Conservation (phyloP, 2,888 invertebrate species). For the Drosophila cyrtoloma region DNA sequence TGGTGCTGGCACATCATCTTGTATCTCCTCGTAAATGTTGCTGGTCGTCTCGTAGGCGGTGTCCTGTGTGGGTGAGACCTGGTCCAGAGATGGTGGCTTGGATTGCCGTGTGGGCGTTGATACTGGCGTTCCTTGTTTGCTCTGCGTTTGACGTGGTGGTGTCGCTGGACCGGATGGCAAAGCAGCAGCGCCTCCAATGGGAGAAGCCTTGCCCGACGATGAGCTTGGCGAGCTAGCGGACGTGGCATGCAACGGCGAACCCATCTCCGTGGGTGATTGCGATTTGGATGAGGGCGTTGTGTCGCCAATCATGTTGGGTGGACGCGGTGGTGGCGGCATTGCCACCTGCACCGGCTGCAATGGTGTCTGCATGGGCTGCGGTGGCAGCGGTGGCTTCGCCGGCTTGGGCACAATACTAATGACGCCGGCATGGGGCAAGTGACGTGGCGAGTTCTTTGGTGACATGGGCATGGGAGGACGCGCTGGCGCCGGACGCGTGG, state of each 20-base stretch:
- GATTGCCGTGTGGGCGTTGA: slow-evolving; percentile 80
- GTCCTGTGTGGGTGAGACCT: slow-evolving; percentile 44
- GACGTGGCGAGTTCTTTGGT: slow-evolving; percentile 86
- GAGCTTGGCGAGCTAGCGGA: slow-evolving; percentile 68
- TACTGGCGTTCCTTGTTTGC: slow-evolving; percentile 77
- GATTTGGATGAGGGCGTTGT: slow-evolving; percentile 77
- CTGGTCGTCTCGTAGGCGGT: slow-evolving; percentile 68
- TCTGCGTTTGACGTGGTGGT: slow-evolving; percentile 79
- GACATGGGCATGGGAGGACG: slow-evolving; percentile 87
- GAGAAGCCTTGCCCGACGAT: slow-evolving; percentile 79
- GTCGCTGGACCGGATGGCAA: slow-evolving; percentile 74
- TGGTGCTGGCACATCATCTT: slow-evolving; percentile 86
- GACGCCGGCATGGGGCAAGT: slow-evolving; percentile 86
- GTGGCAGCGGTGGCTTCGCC: slow-evolving; percentile 79
- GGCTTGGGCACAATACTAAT: slow-evolving; percentile 85
- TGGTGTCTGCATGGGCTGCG: slow-evolving; percentile 71
- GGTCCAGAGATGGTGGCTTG: slow-evolving; percentile 73
- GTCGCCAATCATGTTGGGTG: slow-evolving; percentile 63
- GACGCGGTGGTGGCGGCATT: slow-evolving; percentile 65
- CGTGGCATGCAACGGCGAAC: slow-evolving; percentile 61
- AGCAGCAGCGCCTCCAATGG: slow-evolving; percentile 41
- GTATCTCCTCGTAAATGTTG: slow-evolving; percentile 87
- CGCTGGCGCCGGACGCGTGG: slow-evolving; percentile 86
- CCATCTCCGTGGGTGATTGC: slow-evolving; percentile 78
- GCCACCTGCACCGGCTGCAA: slow-evolving; percentile 67